Evolutionary conservation across 2,888 invertebrate genomes (phyloP).

Genomic region (Torymus aiolomorphi): DNA sequence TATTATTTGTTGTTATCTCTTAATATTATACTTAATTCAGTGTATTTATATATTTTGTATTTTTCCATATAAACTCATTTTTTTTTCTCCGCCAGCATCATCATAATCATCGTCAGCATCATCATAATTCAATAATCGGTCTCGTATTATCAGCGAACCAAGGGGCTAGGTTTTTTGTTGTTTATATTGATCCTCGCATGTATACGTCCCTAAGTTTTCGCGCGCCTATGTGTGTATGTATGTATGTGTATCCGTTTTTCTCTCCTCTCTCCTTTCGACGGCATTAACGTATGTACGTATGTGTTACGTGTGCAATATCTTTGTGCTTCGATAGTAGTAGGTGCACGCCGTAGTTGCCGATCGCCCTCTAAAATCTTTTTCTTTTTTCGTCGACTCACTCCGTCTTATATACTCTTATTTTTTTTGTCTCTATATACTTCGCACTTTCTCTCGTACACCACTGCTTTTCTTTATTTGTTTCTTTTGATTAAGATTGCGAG

Average conservation of each 20-base stretch:
- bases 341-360: conserved; percentile 23
- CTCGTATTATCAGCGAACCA: conserved; percentile 58
- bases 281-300: conserved; percentile 1
- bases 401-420: conserved; percentile 11
- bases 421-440: conserved; percentile 8
- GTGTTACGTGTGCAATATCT: conserved; percentile 4
- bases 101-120: conserved; percentile 16
- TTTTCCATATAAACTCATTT: conserved; percentile 71
- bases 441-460: conserved; percentile 21
- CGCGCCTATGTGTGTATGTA: neutral
- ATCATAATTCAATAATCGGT: conserved; percentile 36
- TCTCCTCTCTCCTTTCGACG: conserved; percentile 11
- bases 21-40: conserved; percentile 76
- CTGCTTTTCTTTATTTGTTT: conserved; percentile 25
- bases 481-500: conserved; percentile 54
- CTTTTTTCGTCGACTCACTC: neutral
- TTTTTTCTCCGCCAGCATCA: conserved; percentile 48
- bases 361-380: conserved; percentile 18
- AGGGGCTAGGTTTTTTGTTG: conserved; percentile 66
- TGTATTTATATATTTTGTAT: conserved; percentile 70
- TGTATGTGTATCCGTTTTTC: no score
- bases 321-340: conserved; percentile 28
- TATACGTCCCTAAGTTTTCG: conserved; percentile 5
- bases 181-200: conserved; percentile 34
- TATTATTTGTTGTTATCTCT: conserved; percentile 73